Evolutionary conservation across 2,113 vertebrate species (phyloP).

Genomic region (Chamaetylas fuelleborni): DNA sequence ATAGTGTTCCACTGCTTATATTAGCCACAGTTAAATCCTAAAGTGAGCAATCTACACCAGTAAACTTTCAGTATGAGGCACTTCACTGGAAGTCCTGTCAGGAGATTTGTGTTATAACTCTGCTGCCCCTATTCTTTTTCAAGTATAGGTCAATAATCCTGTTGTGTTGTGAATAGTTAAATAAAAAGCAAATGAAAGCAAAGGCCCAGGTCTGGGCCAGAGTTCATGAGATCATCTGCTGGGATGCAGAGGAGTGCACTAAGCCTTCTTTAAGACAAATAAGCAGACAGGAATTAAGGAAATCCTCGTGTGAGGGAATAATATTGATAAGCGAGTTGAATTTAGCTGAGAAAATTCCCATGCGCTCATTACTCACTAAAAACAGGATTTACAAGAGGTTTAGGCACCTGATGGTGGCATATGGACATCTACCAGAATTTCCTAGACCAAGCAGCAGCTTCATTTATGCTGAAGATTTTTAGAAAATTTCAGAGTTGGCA

Average conservation of each 20-base stretch:
- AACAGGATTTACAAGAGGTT: not conserved
- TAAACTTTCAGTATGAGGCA: not conserved
- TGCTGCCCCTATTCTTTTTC: not conserved
- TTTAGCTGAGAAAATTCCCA: not conserved
- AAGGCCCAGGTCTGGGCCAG: not conserved
- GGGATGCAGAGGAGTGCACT: not conserved
- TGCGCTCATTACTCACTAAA: fast-evolving
- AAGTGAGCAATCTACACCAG: not conserved
- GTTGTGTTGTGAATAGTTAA: not conserved
- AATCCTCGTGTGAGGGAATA: not conserved
- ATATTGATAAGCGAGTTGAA: not conserved
- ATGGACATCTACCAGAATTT: not conserved
- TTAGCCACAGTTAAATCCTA: not conserved
- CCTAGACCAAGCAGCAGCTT: not conserved
- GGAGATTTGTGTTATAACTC: not conserved
- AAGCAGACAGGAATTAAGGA: not conserved
- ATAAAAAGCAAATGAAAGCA: not conserved
- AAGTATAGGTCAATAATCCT: not conserved
- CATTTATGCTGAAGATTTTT: not conserved
- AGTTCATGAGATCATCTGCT: not conserved
- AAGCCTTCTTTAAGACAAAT: not conserved
- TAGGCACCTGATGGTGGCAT: not conserved
- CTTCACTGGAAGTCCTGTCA: not conserved
- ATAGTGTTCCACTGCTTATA: not conserved
- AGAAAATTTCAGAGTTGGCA: not conserved